Evolutionary conservation across 2,888 invertebrate genomes (phyloP), one percentile per base, ranked within the genome.

Genomic region (Acrocera orbiculus): DNA sequence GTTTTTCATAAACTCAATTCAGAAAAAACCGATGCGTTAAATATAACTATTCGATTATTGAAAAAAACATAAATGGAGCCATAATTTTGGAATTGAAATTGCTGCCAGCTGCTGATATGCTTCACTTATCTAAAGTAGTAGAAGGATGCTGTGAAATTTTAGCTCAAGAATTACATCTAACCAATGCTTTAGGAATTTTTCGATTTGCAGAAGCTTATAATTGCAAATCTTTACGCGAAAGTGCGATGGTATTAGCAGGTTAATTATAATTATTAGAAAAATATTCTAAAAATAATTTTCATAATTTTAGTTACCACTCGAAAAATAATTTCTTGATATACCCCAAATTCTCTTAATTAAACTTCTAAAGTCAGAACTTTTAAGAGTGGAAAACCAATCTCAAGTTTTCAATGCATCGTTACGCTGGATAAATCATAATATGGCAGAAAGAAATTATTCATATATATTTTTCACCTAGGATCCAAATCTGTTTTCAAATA

Each of bases 181-280:
- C 81, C 22, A 92, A 92, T 66, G 83, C 83, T 38, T 68, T 92
- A 51, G 90, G 90, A 52, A 83, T 82, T 60, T 77, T 79, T 56
- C 78, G 85, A 56, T 89, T 90, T 69, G 86, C 89, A 38, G 86
- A 87, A 58, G 76, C 78, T 34, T 86, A 89, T 62, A 80, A 81
- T 56, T 82, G 82, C 56, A 65, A 69, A 47, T 75, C 77, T 47
- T 65, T 92, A 48, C 72, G 76, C 46, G 73, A 73, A 47, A 75
- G 76, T 51, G 76, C 87, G 42, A 66, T n/a, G n/a, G n/a, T n/a
- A n/a, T n/a, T n/a, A n/a, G n/a, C n/a, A 5, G n/a, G n/a, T n/a
- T n/a, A n/a, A n/a, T n/a, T n/a, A n/a, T n/a, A n/a, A n/a, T n/a
- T n/a, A n/a, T n/a, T n/a, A n/a, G n/a, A n/a, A n/a, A n/a, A n/a